These are phyloP conservation scores for Apaloderma vittatum DNA, from an alignment of 2,113 vertebrate species.

Conservation along the genomic window DNA sequence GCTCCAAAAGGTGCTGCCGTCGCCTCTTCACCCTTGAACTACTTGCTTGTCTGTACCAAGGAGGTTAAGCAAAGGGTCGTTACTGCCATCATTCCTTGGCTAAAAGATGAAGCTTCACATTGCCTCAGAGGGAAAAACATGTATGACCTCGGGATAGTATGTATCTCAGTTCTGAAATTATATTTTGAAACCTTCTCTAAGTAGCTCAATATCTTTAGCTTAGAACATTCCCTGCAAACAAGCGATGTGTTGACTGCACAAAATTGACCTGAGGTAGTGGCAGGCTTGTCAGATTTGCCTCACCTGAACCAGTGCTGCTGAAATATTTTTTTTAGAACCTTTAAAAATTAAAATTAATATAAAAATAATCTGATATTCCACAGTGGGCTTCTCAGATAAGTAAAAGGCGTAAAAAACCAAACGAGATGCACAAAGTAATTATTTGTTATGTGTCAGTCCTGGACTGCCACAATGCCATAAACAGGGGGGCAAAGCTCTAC, in stretches of 20 bases:
- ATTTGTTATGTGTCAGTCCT: neutral
- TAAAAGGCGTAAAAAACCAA: neutral
- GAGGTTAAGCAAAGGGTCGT: neutral
- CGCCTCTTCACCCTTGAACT: neutral
- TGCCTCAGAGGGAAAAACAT: neutral
- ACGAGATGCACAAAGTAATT: neutral
- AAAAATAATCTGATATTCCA: neutral
- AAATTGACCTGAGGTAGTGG: neutral
- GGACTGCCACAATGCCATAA: neutral
- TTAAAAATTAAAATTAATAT: neutral
- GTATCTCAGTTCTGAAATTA: neutral
- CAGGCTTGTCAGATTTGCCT: neutral
- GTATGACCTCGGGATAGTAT: neutral
- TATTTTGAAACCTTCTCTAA: neutral
- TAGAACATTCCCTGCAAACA: neutral
- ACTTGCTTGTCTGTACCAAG: neutral
- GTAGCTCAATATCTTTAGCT: neutral
- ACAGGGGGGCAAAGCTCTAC: neutral
- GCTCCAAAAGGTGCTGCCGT: neutral
- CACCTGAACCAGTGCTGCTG: neutral
- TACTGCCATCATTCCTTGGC: neutral
- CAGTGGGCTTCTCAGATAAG: neutral
- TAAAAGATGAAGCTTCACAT: neutral
- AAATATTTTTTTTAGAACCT: neutral
- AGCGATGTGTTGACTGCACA: neutral